Conservation (phyloP, 2,888 invertebrate species). For the Drosophila multiciliata region DNA sequence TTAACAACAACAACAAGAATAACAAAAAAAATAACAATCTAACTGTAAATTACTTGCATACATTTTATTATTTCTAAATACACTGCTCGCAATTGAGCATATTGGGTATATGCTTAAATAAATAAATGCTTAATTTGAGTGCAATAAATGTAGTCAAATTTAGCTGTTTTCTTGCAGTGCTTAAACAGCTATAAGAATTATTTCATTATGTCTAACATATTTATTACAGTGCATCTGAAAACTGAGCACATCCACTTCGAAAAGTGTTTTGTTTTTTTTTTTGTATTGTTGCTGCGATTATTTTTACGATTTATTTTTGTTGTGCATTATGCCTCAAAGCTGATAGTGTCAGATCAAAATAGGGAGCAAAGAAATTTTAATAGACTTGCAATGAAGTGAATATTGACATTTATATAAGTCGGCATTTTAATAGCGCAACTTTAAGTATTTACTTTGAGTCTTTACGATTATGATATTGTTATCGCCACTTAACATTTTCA, state of each 20-base stretch:
- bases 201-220: not conserved
- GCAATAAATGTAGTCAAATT: not conserved
- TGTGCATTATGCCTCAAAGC: conserved; percentile 33
- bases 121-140: not conserved
- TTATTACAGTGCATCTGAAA: not conserved
- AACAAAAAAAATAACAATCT: conserved; percentile 20
- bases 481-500: conserved; percentile 30
- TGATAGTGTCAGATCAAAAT: conserved; percentile 52
- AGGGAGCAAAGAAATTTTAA: conserved; percentile 13
- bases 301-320: conserved; percentile 58
- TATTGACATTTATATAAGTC: conserved; percentile 51
- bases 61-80: conserved; percentile 15
- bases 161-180: not conserved
- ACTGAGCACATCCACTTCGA: not conserved
- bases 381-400: conserved; percentile 46
- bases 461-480: conserved; percentile 42
- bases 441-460: conserved; percentile 34
- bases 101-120: not conserved
- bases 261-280: conserved; percentile 5
- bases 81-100: not conserved
- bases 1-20: conserved; percentile 2
- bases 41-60: conserved; percentile 35
- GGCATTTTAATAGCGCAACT: conserved; percentile 15
- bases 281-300: conserved; percentile 21
- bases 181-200: not conserved